Conservation (phyloP, 2,797 vertebrate genomes). For the Naso thynnoides region DNA sequence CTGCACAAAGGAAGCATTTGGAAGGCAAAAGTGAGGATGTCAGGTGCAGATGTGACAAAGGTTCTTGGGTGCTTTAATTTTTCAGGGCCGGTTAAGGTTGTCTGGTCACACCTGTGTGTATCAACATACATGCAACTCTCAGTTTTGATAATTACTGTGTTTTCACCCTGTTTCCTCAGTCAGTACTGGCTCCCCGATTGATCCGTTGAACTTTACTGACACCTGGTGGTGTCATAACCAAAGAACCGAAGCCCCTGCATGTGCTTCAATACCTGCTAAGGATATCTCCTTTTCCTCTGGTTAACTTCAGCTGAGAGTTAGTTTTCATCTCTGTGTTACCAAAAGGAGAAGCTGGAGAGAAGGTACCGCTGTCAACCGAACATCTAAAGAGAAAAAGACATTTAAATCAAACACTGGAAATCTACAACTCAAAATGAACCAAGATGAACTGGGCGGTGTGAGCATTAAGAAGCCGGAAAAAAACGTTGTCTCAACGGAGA, state of each 20-base stretch:
- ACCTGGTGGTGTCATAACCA: conserved; percentile 51
- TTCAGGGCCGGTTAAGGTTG: background rate
- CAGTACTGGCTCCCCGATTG: background rate
- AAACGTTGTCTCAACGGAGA: too few species aligned
- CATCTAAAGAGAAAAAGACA: too few species aligned
- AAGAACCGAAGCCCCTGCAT: background rate
- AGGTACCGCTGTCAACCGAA: too few species aligned
- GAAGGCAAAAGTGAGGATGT: background rate
- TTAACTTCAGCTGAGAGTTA: background rate
- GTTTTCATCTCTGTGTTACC: too few species aligned
- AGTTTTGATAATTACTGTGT: background rate
- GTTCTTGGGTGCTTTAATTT: background rate
- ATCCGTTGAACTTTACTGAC: conserved; percentile 50
- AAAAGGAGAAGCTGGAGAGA: too few species aligned
- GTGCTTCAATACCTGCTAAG: too few species aligned
- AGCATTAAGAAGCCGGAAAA: background rate
- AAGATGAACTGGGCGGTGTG: too few species aligned
- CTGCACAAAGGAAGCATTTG: background rate
- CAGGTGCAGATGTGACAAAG: background rate
- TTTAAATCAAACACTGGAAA: too few species aligned
- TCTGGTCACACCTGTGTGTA: background rate
- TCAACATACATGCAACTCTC: too few species aligned
- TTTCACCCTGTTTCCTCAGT: background rate
- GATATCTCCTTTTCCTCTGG: background rate
- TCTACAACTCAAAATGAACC: background rate